Conservation (phyloP, 2,888 invertebrate species). For the Rosalia funebris region DNA sequence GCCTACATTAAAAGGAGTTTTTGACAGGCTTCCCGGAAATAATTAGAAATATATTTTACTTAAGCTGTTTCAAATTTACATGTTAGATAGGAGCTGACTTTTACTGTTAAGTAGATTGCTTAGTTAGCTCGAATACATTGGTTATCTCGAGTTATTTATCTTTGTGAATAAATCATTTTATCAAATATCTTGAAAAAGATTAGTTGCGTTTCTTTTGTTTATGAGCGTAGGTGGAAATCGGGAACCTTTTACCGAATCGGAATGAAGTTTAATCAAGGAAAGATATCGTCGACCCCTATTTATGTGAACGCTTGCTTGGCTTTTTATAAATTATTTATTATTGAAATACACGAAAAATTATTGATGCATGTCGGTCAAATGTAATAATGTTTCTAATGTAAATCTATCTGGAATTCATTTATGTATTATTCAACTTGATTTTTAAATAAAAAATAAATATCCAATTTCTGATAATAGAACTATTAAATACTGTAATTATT, state of each 20-base stretch:
- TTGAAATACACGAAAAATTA: too few relatives aligned
- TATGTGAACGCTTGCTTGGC: too few relatives aligned
- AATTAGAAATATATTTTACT: conserved; percentile 54
- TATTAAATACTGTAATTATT: too few relatives aligned
- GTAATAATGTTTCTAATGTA: too few relatives aligned
- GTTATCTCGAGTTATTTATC: not conserved
- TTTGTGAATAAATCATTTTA: conserved; percentile 20
- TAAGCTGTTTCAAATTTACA: conserved; percentile 53
- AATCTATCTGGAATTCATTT: too few relatives aligned
- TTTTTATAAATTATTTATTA: too few relatives aligned
- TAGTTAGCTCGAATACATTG: conserved; percentile 6
- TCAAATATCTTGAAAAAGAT: conserved; percentile 1
- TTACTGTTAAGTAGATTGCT: conserved; percentile 23
- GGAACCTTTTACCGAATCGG: not conserved
- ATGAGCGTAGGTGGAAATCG: not conserved
- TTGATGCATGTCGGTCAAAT: too few relatives aligned
- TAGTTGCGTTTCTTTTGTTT: not conserved
- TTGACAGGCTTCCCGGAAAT: conserved; percentile 57
- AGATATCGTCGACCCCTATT: not conserved
- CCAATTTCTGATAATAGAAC: too few relatives aligned
- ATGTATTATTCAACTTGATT: too few relatives aligned
- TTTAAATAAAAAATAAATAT: too few relatives aligned
- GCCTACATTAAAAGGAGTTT: conserved; percentile 29
- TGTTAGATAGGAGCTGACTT: conserved; percentile 33
- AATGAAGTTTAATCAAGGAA: not conserved